phyloP scores from a whole-genome alignment of 2,113 vertebrate species.

The Takifugu flavidus region DNA sequence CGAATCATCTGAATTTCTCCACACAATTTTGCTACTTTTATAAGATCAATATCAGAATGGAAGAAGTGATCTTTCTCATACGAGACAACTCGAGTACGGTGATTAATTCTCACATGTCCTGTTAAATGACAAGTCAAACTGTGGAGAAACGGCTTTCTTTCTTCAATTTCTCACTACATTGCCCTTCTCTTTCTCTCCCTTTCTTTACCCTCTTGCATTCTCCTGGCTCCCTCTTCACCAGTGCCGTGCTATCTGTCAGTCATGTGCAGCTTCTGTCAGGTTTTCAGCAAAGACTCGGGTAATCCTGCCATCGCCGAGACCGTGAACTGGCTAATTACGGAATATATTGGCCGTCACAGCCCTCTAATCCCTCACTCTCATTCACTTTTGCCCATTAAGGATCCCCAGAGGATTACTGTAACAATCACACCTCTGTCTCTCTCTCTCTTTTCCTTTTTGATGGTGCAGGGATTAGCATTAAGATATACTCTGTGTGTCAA shows the following conservation, averaged over 20 bases:
- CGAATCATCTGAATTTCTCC: too few species aligned
- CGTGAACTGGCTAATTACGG: slow-evolving; percentile 71
- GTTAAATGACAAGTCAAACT: slow-evolving; percentile 50
- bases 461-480: slow-evolving; percentile 63
- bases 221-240: slow-evolving; percentile 25
- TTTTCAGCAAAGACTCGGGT: slow-evolving; percentile 56
- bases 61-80: neutral
- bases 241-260: slow-evolving; percentile 52
- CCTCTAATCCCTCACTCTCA: slow-evolving; percentile 60
- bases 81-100: neutral
- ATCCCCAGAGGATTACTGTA: slow-evolving; percentile 64
- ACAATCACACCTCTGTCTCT: slow-evolving; percentile 62
- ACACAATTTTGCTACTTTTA: neutral
- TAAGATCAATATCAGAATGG: neutral
- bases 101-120: slow-evolving; percentile 27
- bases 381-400: slow-evolving; percentile 67
- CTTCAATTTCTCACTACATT: slow-evolving; percentile 62
- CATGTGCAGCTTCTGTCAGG: slow-evolving; percentile 63
- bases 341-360: slow-evolving; percentile 68
- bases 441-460: slow-evolving; percentile 40
- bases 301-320: slow-evolving; percentile 67
- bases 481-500: slow-evolving; percentile 55
- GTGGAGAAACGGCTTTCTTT: slow-evolving; percentile 50
- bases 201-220: slow-evolving; percentile 21
- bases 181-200: slow-evolving; percentile 24